Base-by-base conservation (phyloP, 2,797 vertebrate genomes). In the Rallus crepitans region DNA sequence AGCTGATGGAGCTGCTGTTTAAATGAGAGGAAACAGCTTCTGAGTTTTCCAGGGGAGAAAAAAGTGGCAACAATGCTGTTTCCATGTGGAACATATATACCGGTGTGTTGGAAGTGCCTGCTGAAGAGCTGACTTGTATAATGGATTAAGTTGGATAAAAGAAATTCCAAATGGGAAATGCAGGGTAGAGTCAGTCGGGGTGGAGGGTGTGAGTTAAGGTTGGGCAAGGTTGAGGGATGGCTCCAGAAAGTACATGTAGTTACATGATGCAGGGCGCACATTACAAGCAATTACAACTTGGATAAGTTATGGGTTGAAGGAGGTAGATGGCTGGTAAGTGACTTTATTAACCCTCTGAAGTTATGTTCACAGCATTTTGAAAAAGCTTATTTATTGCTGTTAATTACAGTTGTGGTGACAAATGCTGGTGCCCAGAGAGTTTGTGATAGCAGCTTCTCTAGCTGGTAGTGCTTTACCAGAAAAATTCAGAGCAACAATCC, bases 201-300 rank as follows among this genome's bases (percentile, higher is more conserved):
- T 77, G 60, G 42, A 75, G 24, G 15, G 17, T 60, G 27, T 35
- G 25, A 16, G 17, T n/a, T 82, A 83, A 83, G 66, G 53, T 42
- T 87, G 84, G 92, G 63, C 15, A 18, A 52, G 47, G 87, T 66
- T 98, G 97, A 98, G 57, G 68, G 94, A 97, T 97, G 94, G 90
- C 68, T 85, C 77, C 56, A 42, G 84, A 96, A 90, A 93, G 83
- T 40, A 61, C 30, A 8, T 21, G 87, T 78, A 81, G 87, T 97
- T 94, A 87, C 88, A 92, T 96, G 97, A 98, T 97, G 45, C 37
- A 97, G 95, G 90, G 80, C 87, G 53, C 84, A 77, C 86, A 92
- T 96, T 97, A 96, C n/a, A 73, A 95, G 95, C 96, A 98, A 98
- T 98, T 98, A 97, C 93, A 92, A 92, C 98, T 97, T 98, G 97